Evolutionary conservation across 92 coral and sea anemone genomes (phyloP).

Genomic region (Blastomussa wellsi): DNA sequence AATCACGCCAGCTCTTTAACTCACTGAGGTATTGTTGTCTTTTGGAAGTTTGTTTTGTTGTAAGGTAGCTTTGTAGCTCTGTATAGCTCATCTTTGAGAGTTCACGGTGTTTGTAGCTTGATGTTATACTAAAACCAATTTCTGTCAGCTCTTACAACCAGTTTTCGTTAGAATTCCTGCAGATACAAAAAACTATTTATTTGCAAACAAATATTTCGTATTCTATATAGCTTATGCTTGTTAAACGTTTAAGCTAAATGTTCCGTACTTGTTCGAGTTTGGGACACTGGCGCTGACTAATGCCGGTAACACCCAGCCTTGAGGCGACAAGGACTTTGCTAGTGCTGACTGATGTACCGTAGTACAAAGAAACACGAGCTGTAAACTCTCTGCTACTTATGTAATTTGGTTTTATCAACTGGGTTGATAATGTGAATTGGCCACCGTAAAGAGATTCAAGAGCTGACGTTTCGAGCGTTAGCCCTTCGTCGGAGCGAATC

Average conservation of each 20-base stretch:
- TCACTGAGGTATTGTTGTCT: constrained; percentile 70
- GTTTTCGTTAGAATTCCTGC: background rate
- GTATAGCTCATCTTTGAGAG: no score
- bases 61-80: background rate
- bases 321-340: background rate
- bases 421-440: background rate
- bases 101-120: no score
- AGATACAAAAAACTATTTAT: background rate
- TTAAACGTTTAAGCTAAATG: background rate
- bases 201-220: background rate
- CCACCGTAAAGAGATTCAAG: no score
- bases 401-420: no score
- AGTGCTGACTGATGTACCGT: background rate
- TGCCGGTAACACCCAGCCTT: background rate
- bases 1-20: constrained; percentile 84
- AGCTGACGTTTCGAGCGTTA: no score
- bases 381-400: background rate
- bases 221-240: background rate
- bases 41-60: background rate
- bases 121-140: no score
- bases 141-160: background rate
- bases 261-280: background rate
- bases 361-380: background rate
- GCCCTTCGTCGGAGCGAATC: no score
- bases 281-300: no score